These are phyloP conservation scores for Pluvialis apricaria DNA, from an alignment of 2,113 vertebrate species.

Conservation along the genomic window DNA sequence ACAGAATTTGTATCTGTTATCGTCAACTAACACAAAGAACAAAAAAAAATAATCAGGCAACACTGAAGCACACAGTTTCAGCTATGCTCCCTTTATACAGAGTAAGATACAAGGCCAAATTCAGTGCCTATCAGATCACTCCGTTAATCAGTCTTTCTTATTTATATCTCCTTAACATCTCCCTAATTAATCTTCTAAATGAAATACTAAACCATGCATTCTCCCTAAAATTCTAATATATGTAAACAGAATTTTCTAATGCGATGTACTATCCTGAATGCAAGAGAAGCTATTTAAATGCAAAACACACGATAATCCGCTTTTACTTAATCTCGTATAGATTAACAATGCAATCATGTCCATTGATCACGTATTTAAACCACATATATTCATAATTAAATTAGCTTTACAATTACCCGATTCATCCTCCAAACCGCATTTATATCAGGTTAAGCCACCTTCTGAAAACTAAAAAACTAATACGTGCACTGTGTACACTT, in stretches of 20 bases:
- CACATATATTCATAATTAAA: background rate
- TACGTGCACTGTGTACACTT: background rate
- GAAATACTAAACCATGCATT: background rate
- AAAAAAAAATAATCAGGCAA: background rate
- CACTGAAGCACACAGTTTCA: background rate
- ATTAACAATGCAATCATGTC: background rate
- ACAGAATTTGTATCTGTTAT: background rate
- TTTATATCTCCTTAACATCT: background rate
- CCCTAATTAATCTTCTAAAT: background rate
- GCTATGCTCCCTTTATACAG: background rate
- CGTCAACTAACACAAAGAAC: background rate
- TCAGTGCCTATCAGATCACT: background rate
- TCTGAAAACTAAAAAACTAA: background rate
- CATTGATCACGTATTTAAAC: background rate
- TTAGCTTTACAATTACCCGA: background rate
- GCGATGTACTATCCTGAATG: background rate
- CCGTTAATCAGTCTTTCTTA: background rate
- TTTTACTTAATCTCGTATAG: background rate
- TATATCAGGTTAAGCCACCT: background rate
- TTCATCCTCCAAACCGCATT: background rate
- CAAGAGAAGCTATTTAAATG: background rate
- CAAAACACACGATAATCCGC: background rate
- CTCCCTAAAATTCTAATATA: background rate
- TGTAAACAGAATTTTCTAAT: background rate
- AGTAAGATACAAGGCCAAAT: background rate